Evolutionary conservation across 1,140 invertebrate genomes (phyloP), one percentile per base, ranked within the genome.

Genomic region (Babylonia areolata): DNA sequence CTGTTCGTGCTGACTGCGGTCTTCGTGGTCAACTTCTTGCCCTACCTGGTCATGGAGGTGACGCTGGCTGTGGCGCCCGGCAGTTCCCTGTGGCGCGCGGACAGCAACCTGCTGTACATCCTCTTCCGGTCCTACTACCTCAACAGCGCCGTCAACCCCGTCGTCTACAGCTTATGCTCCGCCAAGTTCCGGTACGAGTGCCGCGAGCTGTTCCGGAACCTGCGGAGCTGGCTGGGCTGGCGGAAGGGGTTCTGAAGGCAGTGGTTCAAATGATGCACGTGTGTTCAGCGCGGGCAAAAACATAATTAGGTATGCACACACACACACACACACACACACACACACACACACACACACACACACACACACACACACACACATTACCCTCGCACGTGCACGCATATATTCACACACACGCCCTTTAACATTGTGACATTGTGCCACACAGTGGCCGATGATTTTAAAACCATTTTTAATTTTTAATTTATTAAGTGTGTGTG

Each of bases 1-100:
- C 71, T 73, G 31, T 73, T 73, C 71, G 71, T 73, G 35, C 71
- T 73, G 31, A 73, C 71, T 5, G 71, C 71, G 6, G 31, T 73
- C 9, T 73, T 35, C 71, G 71, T 73, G 71, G 31, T 73, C 71
- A 73, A 73, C 71, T 73, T 35, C 35, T 5, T 73, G 31, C 71
- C 71, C 71, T 73, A 73, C 33, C 31, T 73, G 12, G 5, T 73
- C 35, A 37, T 73, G 71, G 71, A 35, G 12, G 71, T 31, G 31
- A 3, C 20, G 71, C 71, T 73, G 71, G 71, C 31, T 20, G 3
- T 35, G 12, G 58, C 58, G 15, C 58, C 58, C 15, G 28, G 6
- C 17, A 64, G 58, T 23, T 23, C 58, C 28, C 28, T 64, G 58
- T 64, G 58, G 58, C 20, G 28, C 0, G 58, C 23, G 58, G 71